A percentile compares a stretch with the other conserved stretches of the same genome.
phyloP scores from a whole-genome alignment of 2,797 vertebrate genomes.

The Petrocephalus schoutedeni region DNA sequence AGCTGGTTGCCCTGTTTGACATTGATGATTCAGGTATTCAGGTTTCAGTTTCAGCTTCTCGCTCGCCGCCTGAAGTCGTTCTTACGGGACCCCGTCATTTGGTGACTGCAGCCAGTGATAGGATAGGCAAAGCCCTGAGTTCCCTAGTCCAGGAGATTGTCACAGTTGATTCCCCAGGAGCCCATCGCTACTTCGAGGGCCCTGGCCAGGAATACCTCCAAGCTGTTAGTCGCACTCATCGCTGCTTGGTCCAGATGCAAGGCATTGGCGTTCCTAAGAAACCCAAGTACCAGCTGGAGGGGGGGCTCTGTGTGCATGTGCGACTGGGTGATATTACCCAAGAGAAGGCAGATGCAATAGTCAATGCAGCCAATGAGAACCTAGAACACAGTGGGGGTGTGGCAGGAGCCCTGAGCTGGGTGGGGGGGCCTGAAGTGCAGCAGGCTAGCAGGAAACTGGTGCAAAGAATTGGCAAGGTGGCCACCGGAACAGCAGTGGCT shows the following conservation, averaged over 20 bases:
- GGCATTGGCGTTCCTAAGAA: not conserved
- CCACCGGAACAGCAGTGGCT: constrained; percentile 34
- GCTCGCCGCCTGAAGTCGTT: constrained; percentile 22
- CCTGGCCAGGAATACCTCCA: constrained; percentile 37
- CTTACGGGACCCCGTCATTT: constrained; percentile 36
- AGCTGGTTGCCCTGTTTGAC: constrained; percentile 33
- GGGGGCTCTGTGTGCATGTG: constrained; percentile 43
- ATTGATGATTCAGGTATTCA: constrained; percentile 41
- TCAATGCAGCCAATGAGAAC: constrained; percentile 55
- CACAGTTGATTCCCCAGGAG: constrained; percentile 43
- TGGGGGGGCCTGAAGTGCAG: constrained; percentile 50
- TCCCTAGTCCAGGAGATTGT: constrained; percentile 37
- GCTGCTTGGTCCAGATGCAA: constrained; percentile 41
- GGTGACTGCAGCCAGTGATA: constrained; percentile 37
- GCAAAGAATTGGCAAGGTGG: constrained; percentile 32
- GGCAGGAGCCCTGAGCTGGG: constrained; percentile 48
- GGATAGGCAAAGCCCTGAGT: constrained; percentile 32
- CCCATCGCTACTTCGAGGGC: constrained; percentile 41
- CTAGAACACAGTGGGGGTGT: constrained; percentile 47
- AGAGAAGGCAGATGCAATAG: constrained; percentile 47
- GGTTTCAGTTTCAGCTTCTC: constrained; percentile 27
- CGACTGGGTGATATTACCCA: constrained; percentile 54
- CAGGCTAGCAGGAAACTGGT: constrained; percentile 39
- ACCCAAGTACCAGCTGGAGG: constrained; percentile 36
- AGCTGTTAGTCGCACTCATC: constrained; percentile 29